These are phyloP conservation scores for Drosophila atripex DNA, from an alignment of 2,888 invertebrate species.

Conservation along the genomic window DNA sequence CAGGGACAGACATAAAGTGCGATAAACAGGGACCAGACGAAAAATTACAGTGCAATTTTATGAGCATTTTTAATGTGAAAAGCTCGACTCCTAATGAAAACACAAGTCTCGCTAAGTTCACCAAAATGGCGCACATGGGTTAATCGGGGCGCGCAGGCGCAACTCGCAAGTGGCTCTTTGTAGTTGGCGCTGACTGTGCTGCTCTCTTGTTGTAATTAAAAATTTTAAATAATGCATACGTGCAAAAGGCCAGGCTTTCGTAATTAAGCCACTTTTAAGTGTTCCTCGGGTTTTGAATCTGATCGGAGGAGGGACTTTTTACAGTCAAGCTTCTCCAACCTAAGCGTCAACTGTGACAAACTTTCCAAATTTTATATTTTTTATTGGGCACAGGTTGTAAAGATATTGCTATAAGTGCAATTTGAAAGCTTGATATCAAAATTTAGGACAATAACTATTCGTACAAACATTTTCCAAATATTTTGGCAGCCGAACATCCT, in stretches of 20 bases:
- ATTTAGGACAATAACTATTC: neutral
- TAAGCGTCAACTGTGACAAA: neutral
- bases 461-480: neutral
- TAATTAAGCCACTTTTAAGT: conserved; percentile 60
- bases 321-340: conserved; percentile 2
- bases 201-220: conserved; percentile 68
- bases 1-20: conserved; percentile 38
- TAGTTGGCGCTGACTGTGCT: conserved; percentile 22
- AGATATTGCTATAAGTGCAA: neutral
- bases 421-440: neutral
- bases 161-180: conserved; percentile 22
- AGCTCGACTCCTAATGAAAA: conserved; percentile 71
- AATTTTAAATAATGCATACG: conserved; percentile 57
- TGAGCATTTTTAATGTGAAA: conserved; percentile 77
- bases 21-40: conserved; percentile 45
- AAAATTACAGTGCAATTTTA: conserved; percentile 76
- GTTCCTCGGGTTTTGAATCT: conserved; percentile 33
- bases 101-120: conserved; percentile 48
- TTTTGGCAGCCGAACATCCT: neutral
- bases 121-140: conserved; percentile 60
- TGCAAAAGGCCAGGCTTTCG: conserved; percentile 49
- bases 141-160: conserved; percentile 75
- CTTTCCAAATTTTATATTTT: too few species aligned
- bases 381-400: neutral
- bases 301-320: conserved; percentile 23